Percentiles rank a stretch among this genome's conserved stretches.
These are phyloP conservation scores for Struthidea cinerea DNA, from an alignment of 2,113 vertebrate genomes.

Conservation along the genomic window DNA sequence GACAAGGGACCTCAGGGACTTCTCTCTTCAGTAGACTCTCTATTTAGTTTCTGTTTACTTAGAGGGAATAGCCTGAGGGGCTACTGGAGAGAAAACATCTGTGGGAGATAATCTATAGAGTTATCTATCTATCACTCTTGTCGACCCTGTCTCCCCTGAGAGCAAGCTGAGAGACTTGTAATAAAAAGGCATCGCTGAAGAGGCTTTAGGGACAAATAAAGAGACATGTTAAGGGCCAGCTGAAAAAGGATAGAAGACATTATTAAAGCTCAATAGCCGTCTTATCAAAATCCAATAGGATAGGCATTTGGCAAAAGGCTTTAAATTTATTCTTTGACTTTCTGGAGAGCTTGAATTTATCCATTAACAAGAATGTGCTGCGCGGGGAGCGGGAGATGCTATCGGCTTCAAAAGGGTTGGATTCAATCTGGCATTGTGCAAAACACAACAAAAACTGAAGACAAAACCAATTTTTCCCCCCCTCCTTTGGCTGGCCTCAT, in stretches of 20 bases:
- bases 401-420: constrained; percentile 66
- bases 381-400: constrained; percentile 72
- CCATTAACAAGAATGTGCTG: constrained; percentile 73
- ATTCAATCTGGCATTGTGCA: constrained; percentile 61
- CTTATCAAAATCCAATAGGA: constrained; percentile 88
- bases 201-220: constrained; percentile 87
- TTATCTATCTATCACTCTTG: constrained; percentile 83
- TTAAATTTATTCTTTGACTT: constrained; percentile 80
- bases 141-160: constrained; percentile 76
- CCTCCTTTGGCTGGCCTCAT: background rate
- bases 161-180: constrained; percentile 76
- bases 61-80: constrained; percentile 76
- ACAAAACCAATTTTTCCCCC: background rate
- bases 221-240: constrained; percentile 79
- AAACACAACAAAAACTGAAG: constrained; percentile 10
- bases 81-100: constrained; percentile 82
- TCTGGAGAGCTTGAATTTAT: constrained; percentile 74
- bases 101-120: constrained; percentile 83
- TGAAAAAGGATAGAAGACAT: constrained; percentile 80
- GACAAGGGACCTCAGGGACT: constrained; percentile 63
- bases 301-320: constrained; percentile 78
- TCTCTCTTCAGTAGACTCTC: constrained; percentile 59
- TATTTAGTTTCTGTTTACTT: constrained; percentile 84
- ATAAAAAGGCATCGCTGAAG: constrained; percentile 82
- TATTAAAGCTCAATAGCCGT: constrained; percentile 85